Evolutionary conservation across 2,113 vertebrate genomes (phyloP), one percentile per base, ranked within the genome.

Genomic region (Rattus rattus): DNA sequence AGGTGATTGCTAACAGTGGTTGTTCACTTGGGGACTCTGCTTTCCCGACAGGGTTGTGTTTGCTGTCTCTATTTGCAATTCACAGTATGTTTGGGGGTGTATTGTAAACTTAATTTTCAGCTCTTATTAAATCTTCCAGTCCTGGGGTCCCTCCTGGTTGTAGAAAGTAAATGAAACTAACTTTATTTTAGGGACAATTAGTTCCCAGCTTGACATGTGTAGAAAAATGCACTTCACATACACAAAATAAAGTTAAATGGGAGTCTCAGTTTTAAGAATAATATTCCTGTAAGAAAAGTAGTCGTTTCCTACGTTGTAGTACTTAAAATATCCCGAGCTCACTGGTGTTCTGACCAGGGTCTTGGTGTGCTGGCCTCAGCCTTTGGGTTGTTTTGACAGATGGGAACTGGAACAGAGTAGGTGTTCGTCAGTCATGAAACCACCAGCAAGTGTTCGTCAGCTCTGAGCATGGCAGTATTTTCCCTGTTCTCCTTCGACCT

Each of bases 341-440:
- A 26, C 75, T 65, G 39, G 7, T 43, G 49, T 75, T 49, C 39
- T 70, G 59, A 39, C 63, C 52, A 65, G 20, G 89, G 81, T 91
- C 65, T 79, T 79, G 88, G 36, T 92, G 61, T 43, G 30, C 30
- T 92, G 14, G 17, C n/a, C 2, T 92, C 70, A 2, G 90, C 86
- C 43, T 95, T 89, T 93, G n/a, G n/a, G 73, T 92, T 54, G 47
- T 76, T 93, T 72, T 92, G 72, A 73, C 85, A 87, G 77, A 80
- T 80, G 63, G 24, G 52, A 24, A 28, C 77, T 73, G 85, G 80
- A 69, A 47, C 73, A 70, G 61, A 91, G 36, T 5, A 14, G 47
- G 11, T 22, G 36, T 13, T 24, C 33, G 6, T 30, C 59, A 14
- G 49, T 81, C 75, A 11, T 92, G 88, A 92, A 73, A 12, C 33